Evolutionary conservation across 2,888 invertebrate genomes (phyloP).

Genomic region (Spisula solida): DNA sequence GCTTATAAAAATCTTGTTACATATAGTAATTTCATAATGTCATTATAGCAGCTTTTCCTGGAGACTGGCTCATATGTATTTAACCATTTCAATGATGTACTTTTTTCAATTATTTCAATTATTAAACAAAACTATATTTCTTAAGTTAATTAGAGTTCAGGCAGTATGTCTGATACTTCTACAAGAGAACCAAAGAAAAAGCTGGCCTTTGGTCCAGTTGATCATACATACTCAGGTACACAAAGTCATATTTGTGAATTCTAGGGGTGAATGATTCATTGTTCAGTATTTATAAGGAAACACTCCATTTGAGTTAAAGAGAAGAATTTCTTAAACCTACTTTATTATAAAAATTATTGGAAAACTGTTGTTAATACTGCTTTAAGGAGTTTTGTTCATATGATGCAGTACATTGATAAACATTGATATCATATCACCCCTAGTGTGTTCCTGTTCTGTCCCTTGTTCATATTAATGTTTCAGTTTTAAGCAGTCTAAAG

Average conservation of each 20-base stretch:
- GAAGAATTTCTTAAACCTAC: too few species aligned
- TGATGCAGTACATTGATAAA: background rate
- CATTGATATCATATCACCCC: constrained; percentile 9
- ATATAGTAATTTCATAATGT: too few species aligned
- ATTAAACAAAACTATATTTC: constrained; percentile 12
- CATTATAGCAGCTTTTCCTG: too few species aligned
- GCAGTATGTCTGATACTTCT: constrained; percentile 1
- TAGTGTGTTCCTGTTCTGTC: constrained; percentile 27
- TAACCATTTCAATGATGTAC: too few species aligned
- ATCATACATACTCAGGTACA: constrained; percentile 24
- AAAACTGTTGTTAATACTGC: too few species aligned
- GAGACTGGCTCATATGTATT: too few species aligned
- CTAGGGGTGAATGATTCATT: too few species aligned
- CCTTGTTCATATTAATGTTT: background rate
- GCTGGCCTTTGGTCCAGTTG: constrained; percentile 11
- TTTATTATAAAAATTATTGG: too few species aligned
- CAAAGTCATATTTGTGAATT: background rate
- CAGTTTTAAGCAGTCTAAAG: too few species aligned
- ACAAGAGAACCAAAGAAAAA: constrained; percentile 20
- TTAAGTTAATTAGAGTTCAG: constrained; percentile 11
- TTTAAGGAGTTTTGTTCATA: background rate
- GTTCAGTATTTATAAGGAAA: too few species aligned
- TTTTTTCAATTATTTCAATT: background rate
- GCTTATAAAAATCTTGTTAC: too few species aligned
- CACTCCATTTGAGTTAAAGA: too few species aligned